These are phyloP conservation scores for Chaetogeoica ovagalla DNA, from an alignment of 2,888 invertebrate genomes.

Conservation along the genomic window DNA sequence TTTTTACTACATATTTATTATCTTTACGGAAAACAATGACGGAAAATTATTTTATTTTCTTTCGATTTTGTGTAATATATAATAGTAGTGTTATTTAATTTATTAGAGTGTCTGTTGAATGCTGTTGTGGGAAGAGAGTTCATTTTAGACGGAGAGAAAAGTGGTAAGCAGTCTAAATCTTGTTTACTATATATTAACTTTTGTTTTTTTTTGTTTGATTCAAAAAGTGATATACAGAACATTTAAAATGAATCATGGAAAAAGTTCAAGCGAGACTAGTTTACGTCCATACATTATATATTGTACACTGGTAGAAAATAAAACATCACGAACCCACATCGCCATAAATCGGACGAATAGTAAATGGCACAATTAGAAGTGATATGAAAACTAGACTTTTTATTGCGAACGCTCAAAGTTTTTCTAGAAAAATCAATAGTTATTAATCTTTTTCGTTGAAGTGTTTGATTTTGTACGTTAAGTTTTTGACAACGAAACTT, in stretches of 20 bases:
- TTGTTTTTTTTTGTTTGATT: background rate
- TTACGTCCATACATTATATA: slow-evolving; percentile 10
- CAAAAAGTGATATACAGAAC: slow-evolving; percentile 38
- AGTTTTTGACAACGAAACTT: background rate
- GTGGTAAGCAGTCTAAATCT: background rate
- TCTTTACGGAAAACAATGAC: background rate
- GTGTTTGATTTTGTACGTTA: background rate
- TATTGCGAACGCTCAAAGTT: slow-evolving; percentile 8
- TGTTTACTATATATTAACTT: slow-evolving; percentile 16
- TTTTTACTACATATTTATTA: slow-evolving; percentile 1
- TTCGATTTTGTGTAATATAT: slow-evolving; percentile 28
- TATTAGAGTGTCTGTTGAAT: slow-evolving; percentile 46
- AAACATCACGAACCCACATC: background rate
- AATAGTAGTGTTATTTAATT: slow-evolving; percentile 27
- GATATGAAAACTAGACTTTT: slow-evolving; percentile 18
- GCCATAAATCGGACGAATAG: slow-evolving; percentile 20
- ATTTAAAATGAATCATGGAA: slow-evolving; percentile 46
- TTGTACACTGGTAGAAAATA: background rate
- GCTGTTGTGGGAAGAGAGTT: slow-evolving; percentile 1
- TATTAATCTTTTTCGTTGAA: background rate
- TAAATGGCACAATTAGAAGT: slow-evolving; percentile 25
- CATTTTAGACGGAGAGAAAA: slow-evolving; percentile 10
- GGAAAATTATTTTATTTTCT: background rate
- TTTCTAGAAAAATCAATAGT: slow-evolving; percentile 3
- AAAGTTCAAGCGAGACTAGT: slow-evolving; percentile 30